Conservation (phyloP, 2,797 vertebrate species). For the Cirrhinus molitorella region DNA sequence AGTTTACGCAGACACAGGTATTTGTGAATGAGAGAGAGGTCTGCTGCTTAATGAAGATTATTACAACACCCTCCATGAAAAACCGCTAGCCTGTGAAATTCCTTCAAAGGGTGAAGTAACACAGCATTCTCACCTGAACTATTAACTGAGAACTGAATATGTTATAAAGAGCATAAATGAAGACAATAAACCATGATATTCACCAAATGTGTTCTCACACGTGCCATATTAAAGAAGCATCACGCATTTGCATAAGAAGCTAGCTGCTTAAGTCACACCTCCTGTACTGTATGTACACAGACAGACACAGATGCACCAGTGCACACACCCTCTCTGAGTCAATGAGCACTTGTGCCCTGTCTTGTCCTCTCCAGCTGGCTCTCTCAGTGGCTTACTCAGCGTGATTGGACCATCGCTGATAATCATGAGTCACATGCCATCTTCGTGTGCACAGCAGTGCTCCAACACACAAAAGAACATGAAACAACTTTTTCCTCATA, state of each 20-base stretch:
- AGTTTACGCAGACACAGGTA: not conserved
- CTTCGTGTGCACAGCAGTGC: conserved; percentile 71
- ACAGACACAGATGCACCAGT: conserved; percentile 44
- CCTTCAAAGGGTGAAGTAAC: not conserved
- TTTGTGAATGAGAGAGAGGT: conserved; percentile 12
- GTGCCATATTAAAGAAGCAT: conserved; percentile 1
- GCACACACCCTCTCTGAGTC: conserved; percentile 74
- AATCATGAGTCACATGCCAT: conserved; percentile 72
- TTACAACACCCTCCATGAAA: not conserved
- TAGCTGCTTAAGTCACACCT: conserved; percentile 45
- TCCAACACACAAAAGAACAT: conserved; percentile 71
- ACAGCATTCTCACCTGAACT: not conserved
- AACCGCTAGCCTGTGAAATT: not conserved
- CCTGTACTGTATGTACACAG: conserved; percentile 40
- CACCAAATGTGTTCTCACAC: not conserved
- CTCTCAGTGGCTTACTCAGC: conserved; percentile 76
- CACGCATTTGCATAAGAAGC: conserved; percentile 23
- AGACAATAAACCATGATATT: not conserved
- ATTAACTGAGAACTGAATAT: not conserved
- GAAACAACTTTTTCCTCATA: conserved; percentile 57
- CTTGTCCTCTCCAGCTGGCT: conserved; percentile 78
- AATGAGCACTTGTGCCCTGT: conserved; percentile 77
- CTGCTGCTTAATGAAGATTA: not conserved
- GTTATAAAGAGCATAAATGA: not conserved
- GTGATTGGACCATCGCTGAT: conserved; percentile 68